These are phyloP conservation scores for Burhinus bistriatus DNA, from an alignment of 2,113 vertebrate species.

Conservation along the genomic window DNA sequence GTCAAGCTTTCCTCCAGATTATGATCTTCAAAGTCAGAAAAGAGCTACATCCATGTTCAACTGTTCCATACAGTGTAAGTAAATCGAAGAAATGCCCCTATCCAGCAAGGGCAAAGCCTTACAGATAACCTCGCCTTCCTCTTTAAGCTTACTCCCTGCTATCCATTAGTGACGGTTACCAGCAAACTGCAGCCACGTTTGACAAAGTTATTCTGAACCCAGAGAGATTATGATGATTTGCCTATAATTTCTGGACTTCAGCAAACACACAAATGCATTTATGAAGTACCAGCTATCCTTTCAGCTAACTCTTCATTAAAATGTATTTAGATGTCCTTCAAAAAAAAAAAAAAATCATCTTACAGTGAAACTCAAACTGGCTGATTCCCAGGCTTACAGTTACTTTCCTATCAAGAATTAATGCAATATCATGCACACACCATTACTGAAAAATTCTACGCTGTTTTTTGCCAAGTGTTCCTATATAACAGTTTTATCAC, in stretches of 20 bases:
- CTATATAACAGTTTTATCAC: constrained; percentile 92
- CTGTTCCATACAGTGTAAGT: neutral
- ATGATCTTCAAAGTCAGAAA: neutral
- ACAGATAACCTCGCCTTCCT: constrained; percentile 38
- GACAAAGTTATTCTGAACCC: constrained; percentile 18
- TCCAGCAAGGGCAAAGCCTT: neutral
- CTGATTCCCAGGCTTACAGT: constrained; percentile 81
- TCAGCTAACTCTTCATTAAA: constrained; percentile 65
- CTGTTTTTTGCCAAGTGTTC: constrained; percentile 87
- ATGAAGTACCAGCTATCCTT: constrained; percentile 24
- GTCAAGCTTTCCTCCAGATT: neutral
- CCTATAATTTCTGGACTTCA: constrained; percentile 24
- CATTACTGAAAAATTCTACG: constrained; percentile 86
- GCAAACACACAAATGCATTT: constrained; percentile 16
- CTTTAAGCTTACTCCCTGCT: neutral
- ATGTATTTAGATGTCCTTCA: constrained; percentile 59
- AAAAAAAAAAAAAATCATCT: constrained; percentile 24
- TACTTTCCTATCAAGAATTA: constrained; percentile 85
- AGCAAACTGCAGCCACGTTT: neutral
- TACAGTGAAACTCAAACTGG: constrained; percentile 74
- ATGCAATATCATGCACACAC: constrained; percentile 84
- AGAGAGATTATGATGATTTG: neutral
- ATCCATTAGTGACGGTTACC: neutral
- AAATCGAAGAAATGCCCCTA: neutral
- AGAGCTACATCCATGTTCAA: neutral